Percentiles rank a stretch among this genome's conserved stretches.
phyloP scores from a whole-genome alignment of 2,888 invertebrate genomes.

The Lottia gigantea region DNA sequence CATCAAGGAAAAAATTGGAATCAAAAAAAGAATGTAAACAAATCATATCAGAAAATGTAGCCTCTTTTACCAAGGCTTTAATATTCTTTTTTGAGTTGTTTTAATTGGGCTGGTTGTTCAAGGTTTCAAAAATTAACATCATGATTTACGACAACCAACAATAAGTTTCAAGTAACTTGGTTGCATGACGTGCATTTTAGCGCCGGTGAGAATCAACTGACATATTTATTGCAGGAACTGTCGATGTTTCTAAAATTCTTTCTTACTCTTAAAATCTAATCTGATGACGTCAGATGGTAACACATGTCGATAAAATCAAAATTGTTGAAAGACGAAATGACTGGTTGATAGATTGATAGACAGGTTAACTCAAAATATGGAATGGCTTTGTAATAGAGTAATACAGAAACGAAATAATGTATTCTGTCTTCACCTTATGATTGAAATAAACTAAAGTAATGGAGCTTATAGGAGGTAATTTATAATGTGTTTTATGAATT shows the following conservation, averaged over 20 bases:
- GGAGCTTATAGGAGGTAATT: background rate
- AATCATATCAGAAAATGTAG: slow-evolving; percentile 1
- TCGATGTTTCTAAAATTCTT: too few species aligned
- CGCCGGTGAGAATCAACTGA: background rate
- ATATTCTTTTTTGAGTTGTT: too few species aligned
- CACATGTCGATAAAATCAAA: slow-evolving; percentile 1
- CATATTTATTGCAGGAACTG: background rate
- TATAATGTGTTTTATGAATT: background rate
- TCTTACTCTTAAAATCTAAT: background rate
- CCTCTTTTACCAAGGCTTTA: background rate
- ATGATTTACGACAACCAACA: slow-evolving; percentile 8
- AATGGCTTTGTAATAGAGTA: slow-evolving; percentile 5
- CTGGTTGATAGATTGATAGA: background rate
- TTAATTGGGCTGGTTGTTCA: too few species aligned
- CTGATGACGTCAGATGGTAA: background rate
- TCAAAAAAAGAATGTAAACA: slow-evolving; percentile 3
- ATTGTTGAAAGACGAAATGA: background rate
- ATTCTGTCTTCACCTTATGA: background rate
- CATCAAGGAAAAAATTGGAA: slow-evolving; percentile 10
- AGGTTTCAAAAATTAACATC: too few species aligned
- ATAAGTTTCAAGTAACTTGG: slow-evolving; percentile 2
- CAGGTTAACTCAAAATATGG: background rate
- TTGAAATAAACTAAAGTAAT: background rate
- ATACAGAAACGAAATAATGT: background rate
- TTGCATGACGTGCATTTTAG: background rate